Percentiles rank a stretch among this genome's conserved stretches.
Evolutionary conservation across 2,888 invertebrate genomes (phyloP).

Genomic region (Drosophila mettleri): DNA sequence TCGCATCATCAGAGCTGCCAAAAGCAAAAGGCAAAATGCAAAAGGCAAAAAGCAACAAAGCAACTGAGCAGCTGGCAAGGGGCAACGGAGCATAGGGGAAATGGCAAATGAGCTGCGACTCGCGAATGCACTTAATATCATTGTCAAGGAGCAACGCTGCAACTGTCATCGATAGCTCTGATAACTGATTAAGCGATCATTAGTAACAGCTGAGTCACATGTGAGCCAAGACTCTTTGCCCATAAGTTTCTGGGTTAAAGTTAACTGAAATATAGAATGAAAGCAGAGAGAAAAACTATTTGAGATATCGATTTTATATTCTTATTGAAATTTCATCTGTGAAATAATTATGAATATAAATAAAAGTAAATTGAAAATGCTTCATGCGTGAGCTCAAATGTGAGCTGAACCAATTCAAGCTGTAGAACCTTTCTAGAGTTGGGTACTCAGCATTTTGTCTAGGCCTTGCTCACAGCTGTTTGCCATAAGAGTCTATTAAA

Average conservation of each 20-base stretch:
- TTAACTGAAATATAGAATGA: too few species aligned
- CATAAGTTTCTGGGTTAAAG: not conserved
- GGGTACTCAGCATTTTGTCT: too few species aligned
- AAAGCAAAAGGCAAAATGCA: constrained; percentile 1
- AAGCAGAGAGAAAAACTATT: too few species aligned
- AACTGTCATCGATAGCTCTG: constrained; percentile 5
- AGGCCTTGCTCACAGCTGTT: too few species aligned
- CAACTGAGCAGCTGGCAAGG: not conserved
- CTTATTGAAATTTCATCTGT: too few species aligned
- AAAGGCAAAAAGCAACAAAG: constrained; percentile 5
- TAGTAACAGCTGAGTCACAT: not conserved
- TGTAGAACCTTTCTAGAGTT: too few species aligned
- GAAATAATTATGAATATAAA: too few species aligned
- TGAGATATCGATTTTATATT: too few species aligned
- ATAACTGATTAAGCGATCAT: constrained; percentile 5
- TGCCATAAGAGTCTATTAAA: too few species aligned
- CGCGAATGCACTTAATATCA: constrained; percentile 19
- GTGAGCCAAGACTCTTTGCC: not conserved
- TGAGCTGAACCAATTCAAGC: too few species aligned
- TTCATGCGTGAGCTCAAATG: too few species aligned
- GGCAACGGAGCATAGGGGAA: not conserved
- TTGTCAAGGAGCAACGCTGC: constrained; percentile 5
- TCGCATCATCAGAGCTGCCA: constrained; percentile 13
- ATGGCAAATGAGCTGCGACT: constrained; percentile 1
- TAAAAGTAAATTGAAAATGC: too few species aligned